Evolutionary conservation across 2,888 invertebrate genomes (phyloP), one percentile per base, ranked within the genome.

Genomic region (Apocheima hispidaria): DNA sequence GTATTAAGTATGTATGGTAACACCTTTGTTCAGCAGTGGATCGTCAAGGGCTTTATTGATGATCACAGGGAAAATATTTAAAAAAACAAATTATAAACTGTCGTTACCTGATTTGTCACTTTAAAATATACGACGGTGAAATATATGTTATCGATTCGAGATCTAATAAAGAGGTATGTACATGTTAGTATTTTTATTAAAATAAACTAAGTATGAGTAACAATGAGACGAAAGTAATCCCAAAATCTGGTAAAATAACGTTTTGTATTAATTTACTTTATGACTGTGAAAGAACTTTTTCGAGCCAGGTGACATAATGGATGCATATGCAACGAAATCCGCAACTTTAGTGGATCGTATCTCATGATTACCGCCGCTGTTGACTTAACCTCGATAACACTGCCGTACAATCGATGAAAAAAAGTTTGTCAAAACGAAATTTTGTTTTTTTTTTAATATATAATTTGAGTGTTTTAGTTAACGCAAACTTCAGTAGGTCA

Each of bases 271-370:
- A 63, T 63, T 73, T 68, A 73, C n/a, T n/a, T 83, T 70, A 75
- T 63, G 72, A 70, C 73, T 78, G 76, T 78, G 80, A 78, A 77
- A 75, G 71, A 71, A 68, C 72, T 69, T 70, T 74, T 75, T 40
- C 18, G 40, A 72, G 65, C 68, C 73, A 64, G 59, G 66, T 69
- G 66, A 72, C 70, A 75, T 75, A 81, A 82, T 78, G 81, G 80
- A 88, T 86, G 83, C 80, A 83, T 84, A 83, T 81, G 79, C 75
- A 77, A 77, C 81, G 82, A 83, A 83, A 88, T 87, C 87, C 79
- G 82, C 83, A 86, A 83, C 83, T 89, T 88, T 86, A 87, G 80
- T 75, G 79, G 77, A 78, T 84, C 86, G 75, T 89, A 83, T 86
- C 79, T 89, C 86, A 87, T 80, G 86, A 83, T 89, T 87, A 86